phyloP scores from a whole-genome alignment of 2,113 vertebrate genomes.

The Pimephales promelas region DNA sequence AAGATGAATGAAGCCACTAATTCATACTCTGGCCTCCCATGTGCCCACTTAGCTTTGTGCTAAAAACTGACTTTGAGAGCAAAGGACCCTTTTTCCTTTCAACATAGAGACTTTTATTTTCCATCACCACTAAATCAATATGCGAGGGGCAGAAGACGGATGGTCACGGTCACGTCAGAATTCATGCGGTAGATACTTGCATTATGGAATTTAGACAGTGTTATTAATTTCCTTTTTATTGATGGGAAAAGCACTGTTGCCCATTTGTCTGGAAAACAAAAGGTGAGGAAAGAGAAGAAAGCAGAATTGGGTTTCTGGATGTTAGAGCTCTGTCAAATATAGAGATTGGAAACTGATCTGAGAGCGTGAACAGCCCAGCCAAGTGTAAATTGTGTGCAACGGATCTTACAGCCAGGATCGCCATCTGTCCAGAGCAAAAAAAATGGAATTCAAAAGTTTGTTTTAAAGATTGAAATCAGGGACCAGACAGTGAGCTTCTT shows the following conservation, averaged over 20 bases:
- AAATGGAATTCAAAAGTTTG: not conserved
- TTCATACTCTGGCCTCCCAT: constrained; percentile 54
- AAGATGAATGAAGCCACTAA: constrained; percentile 47
- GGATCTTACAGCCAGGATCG: constrained; percentile 3
- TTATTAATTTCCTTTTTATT: constrained; percentile 30
- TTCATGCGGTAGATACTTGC: not conserved
- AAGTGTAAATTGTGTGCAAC: not conserved
- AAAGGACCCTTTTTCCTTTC: constrained; percentile 31
- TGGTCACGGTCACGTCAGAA: constrained; percentile 4
- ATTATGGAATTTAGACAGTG: constrained; percentile 10
- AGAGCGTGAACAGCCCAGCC: not conserved
- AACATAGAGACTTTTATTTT: constrained; percentile 35
- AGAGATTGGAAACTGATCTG: constrained; percentile 60
- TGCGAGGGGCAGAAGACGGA: not conserved
- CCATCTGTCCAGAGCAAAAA: not conserved
- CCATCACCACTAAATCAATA: constrained; percentile 20
- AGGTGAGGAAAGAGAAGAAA: not conserved
- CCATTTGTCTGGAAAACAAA: constrained; percentile 4
- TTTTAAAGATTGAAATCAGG: constrained; percentile 7
- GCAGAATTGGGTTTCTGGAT: not conserved
- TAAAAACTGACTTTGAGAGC: constrained; percentile 56
- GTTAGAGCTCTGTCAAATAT: constrained; percentile 57
- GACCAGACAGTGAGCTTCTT: not conserved
- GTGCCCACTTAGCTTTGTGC: constrained; percentile 44
- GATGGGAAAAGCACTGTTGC: constrained; percentile 10